These are phyloP conservation scores for Leptinotarsa texana DNA, from an alignment of 1,140 invertebrate genomes.

Conservation along the genomic window DNA sequence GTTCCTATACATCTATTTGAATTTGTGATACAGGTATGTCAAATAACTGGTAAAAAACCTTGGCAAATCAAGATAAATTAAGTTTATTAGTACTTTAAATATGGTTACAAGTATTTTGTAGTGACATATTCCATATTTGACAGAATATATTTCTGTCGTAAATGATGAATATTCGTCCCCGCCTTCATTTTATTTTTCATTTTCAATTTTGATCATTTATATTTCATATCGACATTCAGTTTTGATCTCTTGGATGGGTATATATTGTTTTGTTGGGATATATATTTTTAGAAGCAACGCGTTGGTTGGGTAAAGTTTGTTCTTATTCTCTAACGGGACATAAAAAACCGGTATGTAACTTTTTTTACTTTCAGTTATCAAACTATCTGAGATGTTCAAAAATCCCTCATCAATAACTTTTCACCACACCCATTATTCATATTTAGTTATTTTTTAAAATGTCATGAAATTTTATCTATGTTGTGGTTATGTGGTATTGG, in stretches of 20 bases:
- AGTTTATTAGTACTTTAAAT: not conserved
- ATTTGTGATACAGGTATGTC: constrained; percentile 9
- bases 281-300: constrained; percentile 41
- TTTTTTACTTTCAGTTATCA: constrained; percentile 32
- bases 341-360: constrained; percentile 42
- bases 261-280: not conserved
- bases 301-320: constrained; percentile 31
- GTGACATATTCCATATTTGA: constrained; percentile 11
- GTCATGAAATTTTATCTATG: not conserved
- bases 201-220: not conserved
- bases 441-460: not conserved
- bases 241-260: not conserved
- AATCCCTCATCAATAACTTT: not conserved
- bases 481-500: not conserved
- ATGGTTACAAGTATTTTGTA: not conserved
- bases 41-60: not conserved
- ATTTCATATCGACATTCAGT: not conserved
- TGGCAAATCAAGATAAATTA: not conserved
- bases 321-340: constrained; percentile 37
- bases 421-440: not conserved
- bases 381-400: not conserved
- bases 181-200: constrained; percentile 1
- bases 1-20: not conserved
- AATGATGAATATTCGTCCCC: constrained; percentile 2
- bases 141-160: not conserved